A percentile compares a stretch with the other conserved stretches of the same genome.
Evolutionary conservation across 2,113 vertebrate genomes (phyloP).

Genomic region (Pseudorasbora parva): DNA sequence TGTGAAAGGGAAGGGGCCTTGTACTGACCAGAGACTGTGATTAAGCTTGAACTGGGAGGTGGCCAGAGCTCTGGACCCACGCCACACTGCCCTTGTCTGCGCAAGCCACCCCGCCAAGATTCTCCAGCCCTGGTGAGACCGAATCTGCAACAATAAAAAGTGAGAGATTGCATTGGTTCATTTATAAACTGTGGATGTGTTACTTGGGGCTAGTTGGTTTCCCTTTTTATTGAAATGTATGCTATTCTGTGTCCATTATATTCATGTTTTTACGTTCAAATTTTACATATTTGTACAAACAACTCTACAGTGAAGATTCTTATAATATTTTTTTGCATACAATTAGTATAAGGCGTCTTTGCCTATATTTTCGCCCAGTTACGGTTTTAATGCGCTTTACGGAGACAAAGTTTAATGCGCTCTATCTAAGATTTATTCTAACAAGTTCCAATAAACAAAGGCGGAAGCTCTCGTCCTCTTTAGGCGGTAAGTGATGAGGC

Average conservation of each 20-base stretch:
- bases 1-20: constrained; percentile 85
- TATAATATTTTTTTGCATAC: neutral
- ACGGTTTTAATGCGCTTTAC: too few species aligned
- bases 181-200: too few species aligned
- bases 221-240: neutral
- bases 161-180: neutral
- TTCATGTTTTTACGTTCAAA: too few species aligned
- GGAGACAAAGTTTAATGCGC: neutral
- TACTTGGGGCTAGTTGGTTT: too few species aligned
- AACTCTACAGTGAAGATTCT: neutral
- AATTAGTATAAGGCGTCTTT: neutral
- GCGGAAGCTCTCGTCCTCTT: constrained; percentile 35
- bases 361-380: neutral
- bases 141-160: constrained; percentile 33
- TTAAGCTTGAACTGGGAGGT: constrained; percentile 88
- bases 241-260: neutral
- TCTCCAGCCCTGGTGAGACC: constrained; percentile 50
- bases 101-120: constrained; percentile 61
- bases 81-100: constrained; percentile 81
- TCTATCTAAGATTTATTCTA: constrained; percentile 22
- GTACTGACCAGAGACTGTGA: constrained; percentile 88
- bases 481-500: constrained; percentile 63
- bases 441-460: constrained; percentile 45
- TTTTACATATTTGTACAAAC: too few species aligned
- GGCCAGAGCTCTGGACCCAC: constrained; percentile 90